Percentiles rank a stretch among this genome's conserved stretches.
Evolutionary conservation across 2,113 vertebrate genomes (phyloP).

Genomic region (Toxotes jaculatrix): DNA sequence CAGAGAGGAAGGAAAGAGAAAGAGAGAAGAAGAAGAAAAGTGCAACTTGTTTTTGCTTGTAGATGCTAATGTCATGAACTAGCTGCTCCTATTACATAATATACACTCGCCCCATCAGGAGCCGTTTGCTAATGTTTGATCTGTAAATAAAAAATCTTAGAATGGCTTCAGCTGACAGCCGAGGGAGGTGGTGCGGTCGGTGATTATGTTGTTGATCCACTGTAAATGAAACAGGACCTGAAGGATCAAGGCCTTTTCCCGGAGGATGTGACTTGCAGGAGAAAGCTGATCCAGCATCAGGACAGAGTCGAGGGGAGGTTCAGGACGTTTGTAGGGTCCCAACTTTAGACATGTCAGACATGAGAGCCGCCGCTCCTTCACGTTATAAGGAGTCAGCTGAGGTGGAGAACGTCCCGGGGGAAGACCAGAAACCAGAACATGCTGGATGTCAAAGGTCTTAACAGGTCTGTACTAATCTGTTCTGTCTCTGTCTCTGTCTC

Average conservation of each 20-base stretch:
- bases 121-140: neutral
- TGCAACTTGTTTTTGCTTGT: slow-evolving; percentile 17
- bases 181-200: neutral
- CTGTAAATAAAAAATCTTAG: neutral
- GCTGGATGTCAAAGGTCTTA: neutral
- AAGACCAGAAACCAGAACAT: neutral
- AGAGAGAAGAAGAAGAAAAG: neutral
- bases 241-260: too few relatives aligned
- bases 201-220: too few relatives aligned
- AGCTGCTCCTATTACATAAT: neutral
- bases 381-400: too few relatives aligned
- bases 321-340: too few relatives aligned
- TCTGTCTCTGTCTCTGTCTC: slow-evolving; percentile 35
- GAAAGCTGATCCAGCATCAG: neutral
- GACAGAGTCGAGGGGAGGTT: neutral
- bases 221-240: too few relatives aligned
- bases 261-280: too few relatives aligned
- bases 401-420: neutral
- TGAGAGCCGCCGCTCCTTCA: too few relatives aligned
- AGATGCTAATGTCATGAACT: slow-evolving; percentile 11
- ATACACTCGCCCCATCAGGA: neutral
- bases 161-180: too few relatives aligned
- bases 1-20: slow-evolving; percentile 19
- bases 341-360: neutral
- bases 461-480: neutral